phyloP scores from a whole-genome alignment of 2,888 invertebrate genomes.

The Ariolimax columbianus region DNA sequence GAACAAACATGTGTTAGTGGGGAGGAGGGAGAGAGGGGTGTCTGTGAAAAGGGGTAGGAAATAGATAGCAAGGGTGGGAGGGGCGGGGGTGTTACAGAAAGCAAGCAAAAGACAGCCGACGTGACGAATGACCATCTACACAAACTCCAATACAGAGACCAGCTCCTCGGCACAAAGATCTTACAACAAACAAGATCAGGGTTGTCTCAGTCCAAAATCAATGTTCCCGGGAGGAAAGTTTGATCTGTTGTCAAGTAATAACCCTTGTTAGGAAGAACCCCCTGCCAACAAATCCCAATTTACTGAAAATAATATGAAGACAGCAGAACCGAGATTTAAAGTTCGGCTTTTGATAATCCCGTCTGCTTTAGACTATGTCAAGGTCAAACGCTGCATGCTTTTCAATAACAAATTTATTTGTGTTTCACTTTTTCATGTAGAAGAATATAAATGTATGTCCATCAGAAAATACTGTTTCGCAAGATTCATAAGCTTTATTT shows the following conservation, averaged over 20 bases:
- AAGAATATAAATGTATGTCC: neutral
- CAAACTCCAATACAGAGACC: neutral
- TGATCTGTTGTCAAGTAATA: neutral
- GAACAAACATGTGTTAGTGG: too few relatives aligned
- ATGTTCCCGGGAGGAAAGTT: neutral
- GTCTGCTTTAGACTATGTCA: neutral
- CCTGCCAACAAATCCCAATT: slow-evolving; percentile 13
- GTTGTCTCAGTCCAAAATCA: neutral
- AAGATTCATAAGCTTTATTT: neutral
- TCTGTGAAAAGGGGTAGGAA: neutral
- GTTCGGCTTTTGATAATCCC: neutral
- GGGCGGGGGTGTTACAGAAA: neutral
- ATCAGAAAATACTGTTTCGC: neutral
- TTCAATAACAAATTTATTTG: neutral
- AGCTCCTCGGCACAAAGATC: neutral
- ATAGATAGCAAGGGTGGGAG: neutral
- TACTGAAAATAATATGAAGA: neutral
- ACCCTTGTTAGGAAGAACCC: neutral
- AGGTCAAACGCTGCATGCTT: neutral
- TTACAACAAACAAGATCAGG: neutral
- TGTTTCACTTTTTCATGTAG: neutral
- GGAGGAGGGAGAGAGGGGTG: too few relatives aligned
- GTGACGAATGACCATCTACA: neutral
- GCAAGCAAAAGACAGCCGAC: neutral
- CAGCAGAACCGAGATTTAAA: slow-evolving; percentile 1